Percentiles rank a stretch among this genome's conserved stretches.
These are phyloP conservation scores for Sylvietta virens DNA, from an alignment of 2,113 vertebrate genomes.

Conservation along the genomic window DNA sequence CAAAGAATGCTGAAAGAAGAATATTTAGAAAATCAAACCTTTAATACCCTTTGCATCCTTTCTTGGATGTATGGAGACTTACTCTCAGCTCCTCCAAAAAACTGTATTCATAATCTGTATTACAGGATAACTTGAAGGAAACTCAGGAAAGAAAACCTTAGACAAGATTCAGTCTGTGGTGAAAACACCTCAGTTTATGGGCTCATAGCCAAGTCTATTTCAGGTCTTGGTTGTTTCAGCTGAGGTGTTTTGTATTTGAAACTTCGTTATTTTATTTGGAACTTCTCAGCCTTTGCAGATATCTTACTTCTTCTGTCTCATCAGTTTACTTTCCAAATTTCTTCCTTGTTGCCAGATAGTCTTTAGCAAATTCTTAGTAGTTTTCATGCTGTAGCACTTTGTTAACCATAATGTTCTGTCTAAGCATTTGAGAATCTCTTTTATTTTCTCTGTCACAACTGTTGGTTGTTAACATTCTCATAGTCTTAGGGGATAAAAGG, in stretches of 20 bases:
- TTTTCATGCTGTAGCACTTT: not conserved
- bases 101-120: not conserved
- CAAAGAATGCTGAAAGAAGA: conserved; percentile 28
- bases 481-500: not conserved
- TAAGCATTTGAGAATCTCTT: not conserved
- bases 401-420: not conserved
- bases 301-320: not conserved
- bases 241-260: not conserved
- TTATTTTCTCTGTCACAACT: not conserved
- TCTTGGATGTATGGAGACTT: not conserved
- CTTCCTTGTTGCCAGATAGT: not conserved
- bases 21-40: not conserved
- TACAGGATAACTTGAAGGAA: not conserved
- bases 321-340: not conserved
- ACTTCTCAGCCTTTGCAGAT: not conserved
- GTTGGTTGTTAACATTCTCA: not conserved
- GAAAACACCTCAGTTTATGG: not conserved
- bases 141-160: not conserved
- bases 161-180: not conserved
- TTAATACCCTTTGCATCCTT: not conserved
- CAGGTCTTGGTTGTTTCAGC: not conserved
- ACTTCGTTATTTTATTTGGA: not conserved
- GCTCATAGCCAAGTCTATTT: not conserved
- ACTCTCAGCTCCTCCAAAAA: not conserved
- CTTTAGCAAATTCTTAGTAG: not conserved